These are phyloP conservation scores for Pammene aurita DNA, from an alignment of 2,888 invertebrate species.

Conservation along the genomic window DNA sequence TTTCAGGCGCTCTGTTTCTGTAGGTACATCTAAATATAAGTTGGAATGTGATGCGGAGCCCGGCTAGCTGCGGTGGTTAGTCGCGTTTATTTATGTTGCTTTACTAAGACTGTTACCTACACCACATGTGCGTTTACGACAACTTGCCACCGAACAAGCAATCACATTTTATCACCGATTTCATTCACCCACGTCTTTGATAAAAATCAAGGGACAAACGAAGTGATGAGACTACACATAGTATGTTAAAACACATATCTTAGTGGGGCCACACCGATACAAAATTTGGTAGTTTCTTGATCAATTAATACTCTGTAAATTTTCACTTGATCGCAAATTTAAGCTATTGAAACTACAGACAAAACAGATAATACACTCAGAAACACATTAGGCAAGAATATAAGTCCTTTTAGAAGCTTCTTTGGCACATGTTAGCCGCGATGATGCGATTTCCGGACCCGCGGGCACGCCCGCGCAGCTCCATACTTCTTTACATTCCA, in stretches of 20 bases:
- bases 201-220: constrained; percentile 1
- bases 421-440: constrained; percentile 58
- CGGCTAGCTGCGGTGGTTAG: constrained; percentile 55
- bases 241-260: neutral
- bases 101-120: constrained; percentile 77
- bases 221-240: neutral
- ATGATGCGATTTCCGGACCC: constrained; percentile 58
- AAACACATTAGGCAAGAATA: constrained; percentile 48
- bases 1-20: constrained; percentile 24
- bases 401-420: constrained; percentile 50
- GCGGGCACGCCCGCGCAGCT: constrained; percentile 85
- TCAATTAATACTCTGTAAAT: neutral
- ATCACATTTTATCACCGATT: constrained; percentile 34
- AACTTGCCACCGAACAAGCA: constrained; percentile 69
- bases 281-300: neutral
- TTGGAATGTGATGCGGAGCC: constrained; percentile 36
- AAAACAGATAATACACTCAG: constrained; percentile 41
- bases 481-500: constrained; percentile 99
- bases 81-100: constrained; percentile 80
- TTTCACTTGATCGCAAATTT: constrained; percentile 26
- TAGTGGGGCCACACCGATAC: neutral
- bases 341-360: constrained; percentile 14
- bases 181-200: constrained; percentile 25
- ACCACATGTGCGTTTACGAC: constrained; percentile 81
- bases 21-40: constrained; percentile 46